These are phyloP conservation scores for Eulemur macaco DNA, from an alignment of 2,113 vertebrate species.

Conservation along the genomic window DNA sequence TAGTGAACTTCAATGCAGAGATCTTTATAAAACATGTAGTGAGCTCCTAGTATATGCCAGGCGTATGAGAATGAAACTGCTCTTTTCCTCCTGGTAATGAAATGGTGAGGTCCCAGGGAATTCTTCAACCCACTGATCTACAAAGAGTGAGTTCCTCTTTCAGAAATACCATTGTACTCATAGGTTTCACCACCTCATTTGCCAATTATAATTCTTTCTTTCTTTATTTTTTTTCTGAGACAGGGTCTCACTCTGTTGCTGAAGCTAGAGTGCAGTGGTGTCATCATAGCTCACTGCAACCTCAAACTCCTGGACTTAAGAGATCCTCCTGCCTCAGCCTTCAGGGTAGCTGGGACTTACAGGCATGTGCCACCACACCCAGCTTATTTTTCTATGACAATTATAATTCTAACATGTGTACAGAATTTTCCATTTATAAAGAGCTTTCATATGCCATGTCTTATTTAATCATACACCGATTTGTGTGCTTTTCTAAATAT, in stretches of 20 bases:
- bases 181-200: not conserved
- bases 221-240: too few relatives aligned
- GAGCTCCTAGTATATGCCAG: not conserved
- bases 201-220: not conserved
- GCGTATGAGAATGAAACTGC: not conserved
- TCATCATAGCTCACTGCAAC: too few relatives aligned
- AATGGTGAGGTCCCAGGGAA: not conserved
- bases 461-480: not conserved
- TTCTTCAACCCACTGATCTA: not conserved
- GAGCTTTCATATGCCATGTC: not conserved
- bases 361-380: too few relatives aligned
- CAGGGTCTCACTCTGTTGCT: too few relatives aligned
- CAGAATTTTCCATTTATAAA: not conserved
- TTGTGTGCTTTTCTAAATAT: not conserved
- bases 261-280: too few relatives aligned
- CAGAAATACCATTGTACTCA: not conserved
- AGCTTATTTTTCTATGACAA: not conserved
- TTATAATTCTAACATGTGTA: not conserved
- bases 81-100: not conserved
- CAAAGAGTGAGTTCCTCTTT: not conserved
- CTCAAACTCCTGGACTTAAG: too few relatives aligned
- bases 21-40: not conserved
- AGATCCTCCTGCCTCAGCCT: too few relatives aligned
- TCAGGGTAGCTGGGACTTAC: too few relatives aligned
- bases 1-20: not conserved